These are phyloP conservation scores for Apocheima hispidaria DNA, from an alignment of 2,888 invertebrate species.

Conservation along the genomic window DNA sequence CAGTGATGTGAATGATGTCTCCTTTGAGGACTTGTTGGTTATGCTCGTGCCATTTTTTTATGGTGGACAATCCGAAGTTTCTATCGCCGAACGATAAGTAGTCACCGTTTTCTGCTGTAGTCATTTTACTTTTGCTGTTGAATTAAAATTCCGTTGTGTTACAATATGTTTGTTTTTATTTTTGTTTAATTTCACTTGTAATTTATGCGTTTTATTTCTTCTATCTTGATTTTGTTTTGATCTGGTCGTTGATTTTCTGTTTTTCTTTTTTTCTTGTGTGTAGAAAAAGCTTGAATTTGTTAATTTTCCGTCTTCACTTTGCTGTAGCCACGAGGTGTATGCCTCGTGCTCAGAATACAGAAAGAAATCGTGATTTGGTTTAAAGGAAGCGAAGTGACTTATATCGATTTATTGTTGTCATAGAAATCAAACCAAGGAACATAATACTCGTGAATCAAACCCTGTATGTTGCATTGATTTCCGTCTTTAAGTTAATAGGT, in stretches of 20 bases:
- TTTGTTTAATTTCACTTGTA: no score
- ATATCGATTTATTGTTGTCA: slow-evolving; percentile 22
- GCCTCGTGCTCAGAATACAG: no score
- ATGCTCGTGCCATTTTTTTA: slow-evolving; percentile 74
- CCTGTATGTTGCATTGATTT: slow-evolving; percentile 10
- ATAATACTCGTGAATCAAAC: no score
- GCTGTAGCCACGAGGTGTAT: neutral
- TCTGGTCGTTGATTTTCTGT: neutral
- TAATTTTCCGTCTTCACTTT: neutral
- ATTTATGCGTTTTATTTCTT: neutral
- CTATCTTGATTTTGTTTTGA: neutral
- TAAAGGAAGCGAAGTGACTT: neutral
- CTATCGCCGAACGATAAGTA: slow-evolving; percentile 70
- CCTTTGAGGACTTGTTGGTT: slow-evolving; percentile 73
- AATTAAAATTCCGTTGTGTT: neutral
- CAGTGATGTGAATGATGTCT: slow-evolving; percentile 74
- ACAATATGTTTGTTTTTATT: no score
- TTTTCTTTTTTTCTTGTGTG: neutral
- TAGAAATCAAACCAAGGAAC: no score
- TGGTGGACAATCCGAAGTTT: slow-evolving; percentile 65
- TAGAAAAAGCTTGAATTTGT: neutral
- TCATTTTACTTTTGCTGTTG: slow-evolving; percentile 34
- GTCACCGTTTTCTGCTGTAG: slow-evolving; percentile 67
- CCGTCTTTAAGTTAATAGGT: neutral
- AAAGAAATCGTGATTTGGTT: neutral